Base-by-base conservation (phyloP, 1,140 invertebrate species). In the Wiebesia pumilae region DNA sequence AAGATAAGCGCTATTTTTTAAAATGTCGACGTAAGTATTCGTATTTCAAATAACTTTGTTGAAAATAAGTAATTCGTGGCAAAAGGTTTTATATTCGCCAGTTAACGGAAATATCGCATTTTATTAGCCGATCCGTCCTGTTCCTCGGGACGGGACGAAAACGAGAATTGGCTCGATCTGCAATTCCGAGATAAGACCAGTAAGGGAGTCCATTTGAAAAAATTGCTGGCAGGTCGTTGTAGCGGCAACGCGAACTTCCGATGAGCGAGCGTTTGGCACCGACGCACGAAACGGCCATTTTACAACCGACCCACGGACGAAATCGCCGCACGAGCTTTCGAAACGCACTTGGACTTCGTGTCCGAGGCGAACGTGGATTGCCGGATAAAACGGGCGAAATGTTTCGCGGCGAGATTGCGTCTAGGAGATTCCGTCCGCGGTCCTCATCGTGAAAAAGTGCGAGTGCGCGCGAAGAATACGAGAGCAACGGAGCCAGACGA, bases 261-360 rank as follows among this genome's bases (percentile, higher is more conserved):
- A 73, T 40, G 35, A 40, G 33, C 24, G 0, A 73, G 35, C 21
- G 24, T n/a, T 21, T 21, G 10, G 40, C 38, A 75, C 21, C 16
- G 38, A 40, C 0, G 71, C 9, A n/a, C 38, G 21, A 43, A 81
- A 69, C 58, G 58, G 80, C 80, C 80, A 81, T 80, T 80, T 80
- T 80, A 58, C 12, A 65, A 6, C 14, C 14, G 24, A 69, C 27
- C 81, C 4, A 71, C 16, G 24, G 38, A 43, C n/a, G 27, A 33
- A 40, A 43, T 65, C 58, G 38, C 10, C 6, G 27, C 80, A 85
- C 75, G 78, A 69, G 7, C 24, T 47, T 85, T 62, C 27, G 38
- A 84, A 75, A 75, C 24, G 40, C 40, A 43, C 19, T 43, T 27
- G 0, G 24, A 75, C 38, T 27, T 43, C 38, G 10, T 75, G 4